Conservation (phyloP, 1,140 invertebrate species). For the Megalopta genalis region DNA sequence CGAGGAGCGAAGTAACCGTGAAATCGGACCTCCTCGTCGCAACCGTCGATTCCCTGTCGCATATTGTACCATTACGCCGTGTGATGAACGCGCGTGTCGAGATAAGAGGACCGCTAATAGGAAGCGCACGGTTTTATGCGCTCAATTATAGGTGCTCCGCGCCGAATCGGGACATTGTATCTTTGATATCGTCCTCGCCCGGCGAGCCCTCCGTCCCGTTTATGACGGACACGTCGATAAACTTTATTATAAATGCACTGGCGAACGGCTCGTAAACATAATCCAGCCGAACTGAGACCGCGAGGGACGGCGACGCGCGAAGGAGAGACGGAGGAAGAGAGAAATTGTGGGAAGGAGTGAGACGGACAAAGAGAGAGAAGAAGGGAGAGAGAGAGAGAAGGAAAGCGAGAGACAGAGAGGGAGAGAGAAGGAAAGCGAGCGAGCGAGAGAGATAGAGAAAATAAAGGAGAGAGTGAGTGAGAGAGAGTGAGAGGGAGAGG, state of each 20-base stretch:
- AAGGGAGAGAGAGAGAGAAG: too few relatives aligned
- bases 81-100: background rate
- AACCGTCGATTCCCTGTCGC: background rate
- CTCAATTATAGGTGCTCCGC: slow-evolving; percentile 4
- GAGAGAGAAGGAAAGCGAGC: background rate
- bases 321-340: too few relatives aligned
- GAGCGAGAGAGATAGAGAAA: background rate
- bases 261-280: slow-evolving; percentile 61
- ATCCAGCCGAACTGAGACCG: slow-evolving; percentile 37
- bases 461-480: too few relatives aligned
- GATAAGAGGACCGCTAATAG: slow-evolving; percentile 8
- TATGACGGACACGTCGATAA: slow-evolving; percentile 34
- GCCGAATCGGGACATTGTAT: slow-evolving; percentile 19
- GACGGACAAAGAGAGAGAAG: too few relatives aligned
- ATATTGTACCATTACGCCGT: background rate
- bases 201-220: background rate
- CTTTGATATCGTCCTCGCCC: slow-evolving; percentile 4
- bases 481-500: too few relatives aligned
- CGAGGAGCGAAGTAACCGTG: background rate
- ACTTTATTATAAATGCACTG: slow-evolving; percentile 47
- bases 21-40: background rate
- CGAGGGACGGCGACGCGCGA: too few relatives aligned
- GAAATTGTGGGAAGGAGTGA: too few relatives aligned
- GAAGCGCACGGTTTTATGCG: background rate
- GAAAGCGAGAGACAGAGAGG: too few relatives aligned